These are phyloP conservation scores for Lycaon pictus DNA, from an alignment of 2,113 vertebrate genomes.

Conservation along the genomic window DNA sequence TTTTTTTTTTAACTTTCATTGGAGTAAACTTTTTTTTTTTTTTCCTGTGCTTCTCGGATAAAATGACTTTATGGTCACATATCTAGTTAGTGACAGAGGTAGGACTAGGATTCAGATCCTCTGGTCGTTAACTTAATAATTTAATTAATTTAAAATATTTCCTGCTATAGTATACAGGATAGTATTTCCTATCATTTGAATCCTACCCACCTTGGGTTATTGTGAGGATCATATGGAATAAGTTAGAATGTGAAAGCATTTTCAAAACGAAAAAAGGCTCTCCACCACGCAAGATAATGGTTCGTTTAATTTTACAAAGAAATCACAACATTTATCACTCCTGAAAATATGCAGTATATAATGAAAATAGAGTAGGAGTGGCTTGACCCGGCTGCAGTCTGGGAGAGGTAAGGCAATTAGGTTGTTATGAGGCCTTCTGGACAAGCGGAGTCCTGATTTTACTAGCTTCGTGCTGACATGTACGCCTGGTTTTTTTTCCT, in stretches of 20 bases:
- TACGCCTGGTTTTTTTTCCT: conserved; percentile 21
- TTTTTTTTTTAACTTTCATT: not conserved
- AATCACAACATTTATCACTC: conserved; percentile 42
- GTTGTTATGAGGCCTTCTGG: conserved; percentile 50
- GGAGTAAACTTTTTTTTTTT: not conserved
- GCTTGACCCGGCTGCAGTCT: not conserved
- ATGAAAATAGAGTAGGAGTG: conserved; percentile 38
- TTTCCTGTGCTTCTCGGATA: not conserved
- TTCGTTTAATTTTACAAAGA: conserved; percentile 68
- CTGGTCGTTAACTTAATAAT: conserved; percentile 9
- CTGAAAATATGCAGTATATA: conserved; percentile 39
- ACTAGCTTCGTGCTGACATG: conserved; percentile 65
- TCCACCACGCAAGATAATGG: conserved; percentile 21
- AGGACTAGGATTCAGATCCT: not conserved
- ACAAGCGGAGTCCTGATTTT: conserved; percentile 68
- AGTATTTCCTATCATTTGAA: not conserved
- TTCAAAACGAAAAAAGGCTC: conserved; percentile 36
- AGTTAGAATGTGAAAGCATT: conserved; percentile 42
- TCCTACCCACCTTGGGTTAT: not conserved
- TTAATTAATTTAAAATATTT: not conserved
- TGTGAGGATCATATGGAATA: conserved; percentile 23
- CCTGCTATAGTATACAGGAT: not conserved
- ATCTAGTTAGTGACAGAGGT: not conserved
- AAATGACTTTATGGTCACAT: not conserved
- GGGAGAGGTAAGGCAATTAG: conserved; percentile 55